phyloP scores from a whole-genome alignment of 2,888 invertebrate species.

The Pammene aurita region DNA sequence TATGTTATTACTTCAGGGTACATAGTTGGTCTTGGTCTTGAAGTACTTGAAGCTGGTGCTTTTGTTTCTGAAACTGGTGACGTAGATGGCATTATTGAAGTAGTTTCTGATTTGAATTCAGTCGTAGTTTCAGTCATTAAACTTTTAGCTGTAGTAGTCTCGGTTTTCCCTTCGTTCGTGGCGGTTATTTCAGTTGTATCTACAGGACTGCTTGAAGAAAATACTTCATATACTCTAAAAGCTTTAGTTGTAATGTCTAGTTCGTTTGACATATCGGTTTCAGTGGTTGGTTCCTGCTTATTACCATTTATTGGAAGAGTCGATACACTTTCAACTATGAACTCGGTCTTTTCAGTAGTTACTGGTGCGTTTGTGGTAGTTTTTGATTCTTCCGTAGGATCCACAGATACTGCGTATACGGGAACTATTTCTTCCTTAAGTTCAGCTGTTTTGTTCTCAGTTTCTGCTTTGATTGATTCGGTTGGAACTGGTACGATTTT shows the following conservation, averaged over 20 bases:
- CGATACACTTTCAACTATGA: slow-evolving; percentile 70
- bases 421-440: slow-evolving; percentile 61
- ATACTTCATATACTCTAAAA: slow-evolving; percentile 73
- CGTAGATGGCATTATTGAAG: slow-evolving; percentile 66
- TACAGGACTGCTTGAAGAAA: slow-evolving; percentile 56
- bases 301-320: slow-evolving; percentile 65
- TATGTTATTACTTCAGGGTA: slow-evolving; percentile 71
- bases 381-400: slow-evolving; percentile 50
- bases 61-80: slow-evolving; percentile 54
- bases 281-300: slow-evolving; percentile 56
- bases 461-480: slow-evolving; percentile 48
- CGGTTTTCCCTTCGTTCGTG: slow-evolving; percentile 50
- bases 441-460: slow-evolving; percentile 48
- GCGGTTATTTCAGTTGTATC: slow-evolving; percentile 52
- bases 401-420: slow-evolving; percentile 60
- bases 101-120: slow-evolving; percentile 66
- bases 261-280: slow-evolving; percentile 58
- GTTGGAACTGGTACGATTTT: slow-evolving; percentile 55
- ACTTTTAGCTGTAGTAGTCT: slow-evolving; percentile 60
- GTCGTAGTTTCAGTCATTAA: slow-evolving; percentile 72
- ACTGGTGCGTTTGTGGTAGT: slow-evolving; percentile 45
- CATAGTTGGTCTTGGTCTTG: slow-evolving; percentile 54
- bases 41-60: slow-evolving; percentile 49
- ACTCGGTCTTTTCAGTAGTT: slow-evolving; percentile 54
- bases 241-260: slow-evolving; percentile 67